phyloP scores from a whole-genome alignment of 2,888 invertebrate genomes.

The Chloroclystis v-ata region DNA sequence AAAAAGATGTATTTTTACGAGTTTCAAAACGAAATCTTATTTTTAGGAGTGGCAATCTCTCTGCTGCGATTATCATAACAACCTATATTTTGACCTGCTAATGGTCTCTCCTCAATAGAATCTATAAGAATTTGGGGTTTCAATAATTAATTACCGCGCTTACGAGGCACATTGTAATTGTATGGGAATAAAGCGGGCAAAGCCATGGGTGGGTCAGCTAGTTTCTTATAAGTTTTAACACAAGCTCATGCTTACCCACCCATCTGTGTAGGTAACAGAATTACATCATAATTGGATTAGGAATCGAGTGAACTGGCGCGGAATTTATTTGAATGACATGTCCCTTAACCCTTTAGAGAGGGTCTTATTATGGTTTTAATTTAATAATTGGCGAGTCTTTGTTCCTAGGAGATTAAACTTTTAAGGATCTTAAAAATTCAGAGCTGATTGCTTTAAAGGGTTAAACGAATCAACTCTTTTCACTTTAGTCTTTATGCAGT shows the following conservation, averaged over 20 bases:
- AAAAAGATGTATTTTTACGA: too few relatives aligned
- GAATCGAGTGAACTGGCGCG: slow-evolving; percentile 50
- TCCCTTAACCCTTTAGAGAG: slow-evolving; percentile 54
- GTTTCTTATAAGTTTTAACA: too few relatives aligned
- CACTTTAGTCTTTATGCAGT: neutral
- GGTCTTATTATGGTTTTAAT: slow-evolving; percentile 35
- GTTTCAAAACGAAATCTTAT: too few relatives aligned
- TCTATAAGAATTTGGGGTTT: too few relatives aligned
- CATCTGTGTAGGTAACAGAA: slow-evolving; percentile 36
- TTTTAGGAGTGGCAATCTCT: too few relatives aligned
- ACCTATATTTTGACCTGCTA: too few relatives aligned
- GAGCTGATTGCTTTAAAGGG: neutral
- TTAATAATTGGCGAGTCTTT: slow-evolving; percentile 22
- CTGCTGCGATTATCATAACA: too few relatives aligned
- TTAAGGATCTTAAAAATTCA: slow-evolving; percentile 1
- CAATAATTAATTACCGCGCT: too few relatives aligned
- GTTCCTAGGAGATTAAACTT: slow-evolving; percentile 9
- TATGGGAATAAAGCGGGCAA: too few relatives aligned
- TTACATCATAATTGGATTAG: slow-evolving; percentile 63
- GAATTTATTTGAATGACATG: slow-evolving; percentile 62
- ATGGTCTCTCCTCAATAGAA: too few relatives aligned
- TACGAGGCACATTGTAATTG: too few relatives aligned
- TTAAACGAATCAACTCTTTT: neutral
- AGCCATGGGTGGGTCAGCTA: too few relatives aligned
- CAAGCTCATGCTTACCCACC: neutral